A percentile compares a stretch with the other conserved stretches of the same genome.
phyloP scores from a whole-genome alignment of 2,888 invertebrate genomes.

The Labia minor region DNA sequence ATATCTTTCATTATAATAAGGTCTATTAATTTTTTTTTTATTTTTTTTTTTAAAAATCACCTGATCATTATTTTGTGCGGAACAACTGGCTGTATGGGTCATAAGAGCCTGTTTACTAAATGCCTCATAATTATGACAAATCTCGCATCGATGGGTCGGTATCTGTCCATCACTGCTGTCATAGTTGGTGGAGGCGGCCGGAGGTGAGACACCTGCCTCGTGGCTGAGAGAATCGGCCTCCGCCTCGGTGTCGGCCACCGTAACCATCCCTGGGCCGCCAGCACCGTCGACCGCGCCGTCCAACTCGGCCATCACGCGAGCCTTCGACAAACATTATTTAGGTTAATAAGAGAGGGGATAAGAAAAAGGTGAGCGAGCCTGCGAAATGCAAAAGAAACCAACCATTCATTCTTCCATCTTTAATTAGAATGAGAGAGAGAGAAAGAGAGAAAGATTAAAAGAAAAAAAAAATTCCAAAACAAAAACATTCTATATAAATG shows the following conservation, averaged over 20 bases:
- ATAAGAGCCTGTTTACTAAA: constrained; percentile 61
- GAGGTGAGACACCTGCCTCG: constrained; percentile 15
- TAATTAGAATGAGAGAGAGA: too few species aligned
- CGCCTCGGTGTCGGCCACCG: constrained; percentile 16
- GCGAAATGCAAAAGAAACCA: too few species aligned
- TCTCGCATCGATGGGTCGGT: constrained; percentile 47
- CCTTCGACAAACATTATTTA: constrained; percentile 1
- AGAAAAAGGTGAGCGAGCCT: neutral
- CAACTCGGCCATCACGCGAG: constrained; percentile 4
- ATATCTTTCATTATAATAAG: too few species aligned
- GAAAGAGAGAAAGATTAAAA: too few species aligned
- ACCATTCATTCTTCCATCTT: too few species aligned
- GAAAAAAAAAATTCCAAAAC: too few species aligned
- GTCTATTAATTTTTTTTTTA: too few species aligned
- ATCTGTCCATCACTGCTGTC: constrained; percentile 45
- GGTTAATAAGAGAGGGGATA: neutral
- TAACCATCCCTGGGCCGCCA: constrained; percentile 16
- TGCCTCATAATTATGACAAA: constrained; percentile 75
- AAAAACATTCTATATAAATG: too few species aligned
- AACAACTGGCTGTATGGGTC: constrained; percentile 61
- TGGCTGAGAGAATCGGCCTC: constrained; percentile 22
- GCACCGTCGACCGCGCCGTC: neutral
- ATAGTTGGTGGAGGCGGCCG: constrained; percentile 44
- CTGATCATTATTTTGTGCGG: constrained; percentile 27
- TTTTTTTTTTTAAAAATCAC: too few species aligned